Conservation (phyloP, 1,140 invertebrate genomes). For the Pygmarrhopalites habei region DNA sequence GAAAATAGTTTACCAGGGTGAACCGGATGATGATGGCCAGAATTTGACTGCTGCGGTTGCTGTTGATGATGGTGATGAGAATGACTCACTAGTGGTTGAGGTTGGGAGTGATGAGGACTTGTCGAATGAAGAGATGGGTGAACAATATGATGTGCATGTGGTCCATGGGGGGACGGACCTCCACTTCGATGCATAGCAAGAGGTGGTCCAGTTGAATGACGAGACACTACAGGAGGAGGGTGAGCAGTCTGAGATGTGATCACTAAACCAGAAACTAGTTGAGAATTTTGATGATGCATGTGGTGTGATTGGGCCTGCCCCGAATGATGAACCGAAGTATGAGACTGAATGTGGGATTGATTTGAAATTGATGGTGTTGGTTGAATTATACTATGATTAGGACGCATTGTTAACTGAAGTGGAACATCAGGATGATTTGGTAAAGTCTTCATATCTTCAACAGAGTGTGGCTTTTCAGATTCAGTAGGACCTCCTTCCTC, state of each 20-base stretch:
- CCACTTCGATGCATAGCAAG: neutral
- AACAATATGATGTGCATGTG: neutral
- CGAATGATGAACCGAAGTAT: neutral
- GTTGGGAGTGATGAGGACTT: constrained; percentile 19
- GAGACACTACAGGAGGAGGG: constrained; percentile 2
- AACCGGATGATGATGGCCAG: constrained; percentile 9
- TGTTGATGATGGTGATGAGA: constrained; percentile 27
- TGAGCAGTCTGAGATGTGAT: constrained; percentile 11
- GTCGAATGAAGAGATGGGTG: constrained; percentile 16
- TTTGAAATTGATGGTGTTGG: constrained; percentile 39
- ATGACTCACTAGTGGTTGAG: constrained; percentile 17
- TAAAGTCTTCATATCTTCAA: constrained; percentile 31
- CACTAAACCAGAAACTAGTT: neutral
- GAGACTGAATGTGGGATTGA: neutral
- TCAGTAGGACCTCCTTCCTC: constrained; percentile 58
- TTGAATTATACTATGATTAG: constrained; percentile 10
- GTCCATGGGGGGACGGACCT: constrained; percentile 6
- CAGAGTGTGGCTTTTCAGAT: constrained; percentile 37
- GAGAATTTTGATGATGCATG: constrained; percentile 10
- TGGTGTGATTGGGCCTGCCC: neutral
- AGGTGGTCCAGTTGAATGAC: neutral
- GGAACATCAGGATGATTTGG: constrained; percentile 30
- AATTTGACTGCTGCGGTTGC: constrained; percentile 2
- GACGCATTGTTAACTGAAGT: constrained; percentile 31
- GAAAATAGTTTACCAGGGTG: constrained; percentile 10